Conservation (phyloP, 2,888 invertebrate genomes). For the Campoplex capitator region DNA sequence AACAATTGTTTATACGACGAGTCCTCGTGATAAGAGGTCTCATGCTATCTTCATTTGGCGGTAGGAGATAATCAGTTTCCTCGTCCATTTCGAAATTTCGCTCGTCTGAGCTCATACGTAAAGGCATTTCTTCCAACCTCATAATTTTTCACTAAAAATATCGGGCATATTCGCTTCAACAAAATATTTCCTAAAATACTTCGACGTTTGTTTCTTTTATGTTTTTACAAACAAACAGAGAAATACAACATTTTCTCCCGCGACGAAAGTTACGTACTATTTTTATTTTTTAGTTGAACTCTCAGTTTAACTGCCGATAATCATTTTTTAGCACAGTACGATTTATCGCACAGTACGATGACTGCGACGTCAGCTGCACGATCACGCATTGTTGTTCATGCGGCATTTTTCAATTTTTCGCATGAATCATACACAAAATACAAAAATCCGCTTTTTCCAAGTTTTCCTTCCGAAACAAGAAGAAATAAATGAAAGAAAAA, state of each 20-base stretch:
- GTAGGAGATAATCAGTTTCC: conserved; percentile 83
- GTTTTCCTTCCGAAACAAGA: neutral
- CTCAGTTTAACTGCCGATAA: neutral
- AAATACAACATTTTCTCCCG: neutral
- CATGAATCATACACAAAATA: neutral
- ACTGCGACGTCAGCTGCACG: neutral
- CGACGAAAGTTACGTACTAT: neutral
- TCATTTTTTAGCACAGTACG: neutral
- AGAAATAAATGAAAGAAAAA: neutral
- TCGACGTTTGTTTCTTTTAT: neutral
- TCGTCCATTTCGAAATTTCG: conserved; percentile 84
- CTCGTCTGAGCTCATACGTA: conserved; percentile 82
- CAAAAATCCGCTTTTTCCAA: neutral
- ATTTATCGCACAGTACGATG: neutral
- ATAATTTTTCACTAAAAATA: conserved; percentile 69
- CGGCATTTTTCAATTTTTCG: neutral
- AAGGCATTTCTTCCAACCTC: conserved; percentile 83
- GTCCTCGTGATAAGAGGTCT: conserved; percentile 77
- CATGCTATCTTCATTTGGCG: conserved; percentile 81
- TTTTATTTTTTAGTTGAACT: neutral
- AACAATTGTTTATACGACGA: conserved; percentile 79
- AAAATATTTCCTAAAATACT: neutral
- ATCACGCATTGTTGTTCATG: conserved; percentile 1
- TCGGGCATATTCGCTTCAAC: neutral
- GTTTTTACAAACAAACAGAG: neutral